Evolutionary conservation across 2,797 vertebrate genomes (phyloP), one percentile per base, ranked within the genome.

Genomic region (Odontamblyopus lacepedii): DNA sequence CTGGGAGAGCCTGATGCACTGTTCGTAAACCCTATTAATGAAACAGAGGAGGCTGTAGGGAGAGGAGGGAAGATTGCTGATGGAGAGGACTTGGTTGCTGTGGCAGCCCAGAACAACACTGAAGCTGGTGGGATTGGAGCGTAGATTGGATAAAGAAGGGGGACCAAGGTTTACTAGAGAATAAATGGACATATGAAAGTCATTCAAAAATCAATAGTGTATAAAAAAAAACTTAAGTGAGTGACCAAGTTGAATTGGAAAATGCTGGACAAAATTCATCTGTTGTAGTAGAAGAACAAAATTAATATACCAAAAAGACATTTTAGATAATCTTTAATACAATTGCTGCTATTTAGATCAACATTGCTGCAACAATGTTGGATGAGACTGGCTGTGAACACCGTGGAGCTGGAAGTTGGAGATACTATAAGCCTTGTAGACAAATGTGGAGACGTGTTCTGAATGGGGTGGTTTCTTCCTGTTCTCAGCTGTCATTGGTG

Each of bases 121-220:
- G 92, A 90, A 13, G 75, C 83, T 73, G 85, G 86, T 66, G 89
- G 88, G 66, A 76, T 91, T 35, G 86, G 79, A 63, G 78, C 84
- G 69, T 93, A 88, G 79, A 72, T 73, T 70, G 76, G 70, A 69
- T 76, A 76, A 78, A 62, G 29, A 48, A 62, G 67, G 57, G 57
- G 6, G 70, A 69, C 71, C 51, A 32, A 70, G 41, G 41, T 66
- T 82, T 73, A 76, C 63, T 69, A 4, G 0, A 27, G 67, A 78
- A 56, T 16, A 27, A 50, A 66, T 29, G 44, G 51, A 74, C 78
- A 62, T 60, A 60, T 30, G 66, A 72, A 75, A 79, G 68, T 69
- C 75, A 77, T 79, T 78, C 67, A 80, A 86, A 87, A 77, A 80
- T 64, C 76, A 35, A 19, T n/a, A 12, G 2, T 32, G 27, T 32